A percentile compares a stretch with the other conserved stretches of the same genome.
Conservation (phyloP, 92 coral and sea anemone species). For the Paragorgia papillata region DNA sequence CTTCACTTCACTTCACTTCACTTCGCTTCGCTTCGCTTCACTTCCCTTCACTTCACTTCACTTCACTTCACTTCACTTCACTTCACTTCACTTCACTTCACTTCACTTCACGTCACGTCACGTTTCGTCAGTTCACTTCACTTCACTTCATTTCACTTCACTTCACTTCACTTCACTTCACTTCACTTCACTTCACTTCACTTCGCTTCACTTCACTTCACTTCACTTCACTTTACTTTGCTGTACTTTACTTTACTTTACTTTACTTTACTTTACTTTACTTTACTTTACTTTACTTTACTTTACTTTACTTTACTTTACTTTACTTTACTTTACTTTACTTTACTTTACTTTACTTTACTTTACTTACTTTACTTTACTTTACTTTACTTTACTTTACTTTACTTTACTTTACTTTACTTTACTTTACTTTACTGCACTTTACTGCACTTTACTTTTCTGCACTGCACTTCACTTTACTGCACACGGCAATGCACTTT, state of each 20-base stretch:
- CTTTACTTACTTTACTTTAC: conserved; percentile 2
- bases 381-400: not conserved
- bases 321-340: conserved; percentile 14
- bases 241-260: conserved; percentile 3
- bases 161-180: not conserved
- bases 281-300: conserved; percentile 20
- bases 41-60: conserved; percentile 4
- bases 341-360: conserved; percentile 18
- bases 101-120: conserved; percentile 36
- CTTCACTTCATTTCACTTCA: not conserved
- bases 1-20: conserved; percentile 14
- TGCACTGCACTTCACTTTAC: conserved; percentile 7
- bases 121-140: conserved; percentile 10
- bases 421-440: not conserved
- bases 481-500: not conserved
- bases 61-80: conserved; percentile 18
- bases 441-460: not conserved
- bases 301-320: conserved; percentile 10
- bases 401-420: not conserved
- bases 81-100: conserved; percentile 30
- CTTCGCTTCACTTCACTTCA: not conserved
- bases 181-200: too few species aligned
- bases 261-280: conserved; percentile 21
- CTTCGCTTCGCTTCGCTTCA: not conserved
- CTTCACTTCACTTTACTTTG: conserved; percentile 19